phyloP scores from a whole-genome alignment of 1,140 invertebrate genomes.

The Tetramorium parvispinum region DNA sequence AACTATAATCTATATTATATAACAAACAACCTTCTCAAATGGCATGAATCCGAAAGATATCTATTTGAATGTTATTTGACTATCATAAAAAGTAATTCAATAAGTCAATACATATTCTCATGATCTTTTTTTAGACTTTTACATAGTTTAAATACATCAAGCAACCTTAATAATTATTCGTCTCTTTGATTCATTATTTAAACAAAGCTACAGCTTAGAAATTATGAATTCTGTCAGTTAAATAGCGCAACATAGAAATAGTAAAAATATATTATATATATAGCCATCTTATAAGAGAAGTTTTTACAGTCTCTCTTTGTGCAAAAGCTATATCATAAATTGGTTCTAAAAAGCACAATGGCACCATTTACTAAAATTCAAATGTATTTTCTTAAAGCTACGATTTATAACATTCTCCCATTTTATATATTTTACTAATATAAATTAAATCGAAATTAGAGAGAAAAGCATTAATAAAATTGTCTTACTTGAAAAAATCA shows the following conservation, averaged over 20 bases:
- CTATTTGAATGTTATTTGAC: neutral
- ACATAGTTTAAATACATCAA: neutral
- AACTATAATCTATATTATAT: conserved; percentile 25
- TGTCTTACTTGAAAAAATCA: conserved; percentile 66
- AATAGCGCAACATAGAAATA: conserved; percentile 2
- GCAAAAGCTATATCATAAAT: neutral
- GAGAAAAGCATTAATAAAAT: conserved; percentile 70
- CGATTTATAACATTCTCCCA: neutral
- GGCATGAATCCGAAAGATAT: neutral
- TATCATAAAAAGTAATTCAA: neutral
- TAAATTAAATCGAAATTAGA: conserved; percentile 55
- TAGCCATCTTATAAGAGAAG: neutral
- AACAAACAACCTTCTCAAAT: conserved; percentile 7
- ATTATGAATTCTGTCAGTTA: conserved; percentile 9
- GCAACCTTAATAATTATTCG: conserved; percentile 9
- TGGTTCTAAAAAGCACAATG: conserved; percentile 18
- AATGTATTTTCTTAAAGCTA: conserved; percentile 49
- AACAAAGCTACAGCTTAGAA: neutral
- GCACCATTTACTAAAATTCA: conserved; percentile 45
- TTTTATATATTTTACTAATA: conserved; percentile 26
- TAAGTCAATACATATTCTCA: neutral
- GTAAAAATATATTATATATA: conserved; percentile 22
- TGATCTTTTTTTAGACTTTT: neutral
- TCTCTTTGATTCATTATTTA: conserved; percentile 41
- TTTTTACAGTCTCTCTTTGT: conserved; percentile 42